These are phyloP conservation scores for Aspiorhynchus laticeps DNA, from an alignment of 2,113 vertebrate species.

Conservation along the genomic window DNA sequence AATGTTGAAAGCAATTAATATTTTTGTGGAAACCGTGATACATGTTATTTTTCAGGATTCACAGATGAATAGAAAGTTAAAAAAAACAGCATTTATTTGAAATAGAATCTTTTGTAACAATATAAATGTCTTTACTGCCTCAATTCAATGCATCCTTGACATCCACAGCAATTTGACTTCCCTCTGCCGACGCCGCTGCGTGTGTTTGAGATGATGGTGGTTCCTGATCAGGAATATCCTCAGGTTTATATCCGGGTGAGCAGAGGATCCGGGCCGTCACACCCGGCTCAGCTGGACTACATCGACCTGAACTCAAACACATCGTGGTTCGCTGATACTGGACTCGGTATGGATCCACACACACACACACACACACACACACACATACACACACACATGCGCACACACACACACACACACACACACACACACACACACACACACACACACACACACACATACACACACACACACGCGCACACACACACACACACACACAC, in stretches of 20 bases:
- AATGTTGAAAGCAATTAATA: too few relatives aligned
- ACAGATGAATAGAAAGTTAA: background rate
- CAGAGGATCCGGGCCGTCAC: conserved; percentile 56
- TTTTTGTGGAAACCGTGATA: too few relatives aligned
- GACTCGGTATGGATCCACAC: conserved; percentile 68
- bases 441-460: background rate
- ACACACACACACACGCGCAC: background rate
- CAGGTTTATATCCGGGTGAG: conserved; percentile 83
- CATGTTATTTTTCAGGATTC: background rate
- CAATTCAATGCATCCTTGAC: background rate
- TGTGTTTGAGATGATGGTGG: conserved; percentile 83
- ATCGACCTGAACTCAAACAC: conserved; percentile 89
- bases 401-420: background rate
- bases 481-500: background rate
- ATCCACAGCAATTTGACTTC: conserved; percentile 86
- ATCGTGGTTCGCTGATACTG: conserved; percentile 84
- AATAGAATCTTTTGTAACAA: background rate
- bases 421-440: background rate
- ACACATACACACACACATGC: background rate
- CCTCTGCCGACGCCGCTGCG: conserved; percentile 82
- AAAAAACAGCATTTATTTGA: background rate
- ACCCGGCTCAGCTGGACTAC: conserved; percentile 77
- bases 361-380: background rate
- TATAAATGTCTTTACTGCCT: background rate
- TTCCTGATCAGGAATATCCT: conserved; percentile 83